Conservation (phyloP, 2,888 invertebrate species). For the Euproctis similis region DNA sequence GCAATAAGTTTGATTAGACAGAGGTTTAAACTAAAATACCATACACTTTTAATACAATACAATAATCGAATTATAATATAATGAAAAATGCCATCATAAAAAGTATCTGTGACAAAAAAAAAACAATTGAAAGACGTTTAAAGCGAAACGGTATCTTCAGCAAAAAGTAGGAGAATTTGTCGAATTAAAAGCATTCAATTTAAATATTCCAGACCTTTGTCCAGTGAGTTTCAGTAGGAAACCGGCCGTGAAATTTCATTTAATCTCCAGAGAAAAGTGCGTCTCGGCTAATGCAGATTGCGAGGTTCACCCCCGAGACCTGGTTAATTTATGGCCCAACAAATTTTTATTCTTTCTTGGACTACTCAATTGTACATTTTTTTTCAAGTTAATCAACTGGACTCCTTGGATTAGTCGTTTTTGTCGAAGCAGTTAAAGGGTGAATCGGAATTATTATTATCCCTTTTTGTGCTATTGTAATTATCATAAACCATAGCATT, state of each 20-base stretch:
- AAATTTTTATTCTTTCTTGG: conserved; percentile 68
- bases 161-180: conserved; percentile 42
- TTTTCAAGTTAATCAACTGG: conserved; percentile 25
- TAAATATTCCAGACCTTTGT: conserved; percentile 67
- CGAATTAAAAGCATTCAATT: conserved; percentile 67
- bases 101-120: too few species aligned
- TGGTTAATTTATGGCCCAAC: conserved; percentile 70
- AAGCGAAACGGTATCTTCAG: conserved; percentile 32
- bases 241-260: conserved; percentile 71
- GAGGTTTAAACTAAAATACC: too few species aligned
- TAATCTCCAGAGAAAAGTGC: conserved; percentile 69
- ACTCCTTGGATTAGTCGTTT: conserved; percentile 29
- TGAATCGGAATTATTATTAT: conserved; percentile 26
- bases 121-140: conserved; percentile 22
- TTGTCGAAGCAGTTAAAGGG: conserved; percentile 34
- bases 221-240: conserved; percentile 61
- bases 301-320: conserved; percentile 50
- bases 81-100: too few species aligned
- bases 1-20: too few species aligned
- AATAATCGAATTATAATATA: too few species aligned
- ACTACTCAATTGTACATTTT: conserved; percentile 62
- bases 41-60: too few species aligned
- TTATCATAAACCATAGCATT: too few species aligned
- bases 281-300: conserved; percentile 72
- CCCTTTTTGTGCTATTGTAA: conserved; percentile 15